These are phyloP conservation scores for Corvus cornix DNA, from an alignment of 2,113 vertebrate species.

Conservation along the genomic window DNA sequence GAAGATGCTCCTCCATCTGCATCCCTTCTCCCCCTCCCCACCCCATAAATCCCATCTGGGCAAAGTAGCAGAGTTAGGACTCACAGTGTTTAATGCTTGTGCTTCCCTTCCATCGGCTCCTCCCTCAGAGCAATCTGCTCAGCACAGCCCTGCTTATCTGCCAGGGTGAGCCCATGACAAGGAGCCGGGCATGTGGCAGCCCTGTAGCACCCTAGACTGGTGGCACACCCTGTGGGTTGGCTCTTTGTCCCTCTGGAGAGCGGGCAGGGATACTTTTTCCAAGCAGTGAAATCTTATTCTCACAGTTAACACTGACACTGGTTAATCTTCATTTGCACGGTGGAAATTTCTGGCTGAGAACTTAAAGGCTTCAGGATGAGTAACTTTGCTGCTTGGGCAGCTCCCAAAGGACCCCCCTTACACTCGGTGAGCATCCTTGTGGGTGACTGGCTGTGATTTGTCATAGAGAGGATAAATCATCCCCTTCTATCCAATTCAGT, in stretches of 20 bases:
- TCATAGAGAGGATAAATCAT: neutral
- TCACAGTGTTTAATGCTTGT: neutral
- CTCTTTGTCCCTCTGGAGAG: neutral
- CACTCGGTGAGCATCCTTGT: neutral
- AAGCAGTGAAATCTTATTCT: neutral
- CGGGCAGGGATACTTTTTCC: neutral
- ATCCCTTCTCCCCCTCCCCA: constrained; percentile 28
- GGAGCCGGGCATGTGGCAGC: rapidly evolving
- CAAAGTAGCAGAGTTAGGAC: constrained; percentile 20
- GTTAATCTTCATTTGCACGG: neutral
- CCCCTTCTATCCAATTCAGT: neutral
- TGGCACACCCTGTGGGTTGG: neutral
- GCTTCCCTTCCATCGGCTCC: neutral
- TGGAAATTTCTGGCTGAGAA: neutral
- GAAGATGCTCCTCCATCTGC: constrained; percentile 58
- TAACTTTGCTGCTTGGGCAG: neutral
- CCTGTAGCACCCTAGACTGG: neutral
- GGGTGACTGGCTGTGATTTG: neutral
- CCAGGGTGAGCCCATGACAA: rapidly evolving
- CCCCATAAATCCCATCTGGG: constrained; percentile 41
- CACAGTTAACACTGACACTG: neutral
- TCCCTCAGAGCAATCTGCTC: neutral
- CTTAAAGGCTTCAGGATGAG: neutral
- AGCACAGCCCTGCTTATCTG: neutral
- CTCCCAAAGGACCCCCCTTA: neutral